Evolutionary conservation across 1,140 invertebrate genomes (phyloP), one percentile per base, ranked within the genome.

Genomic region (Monochamus saltuarius): DNA sequence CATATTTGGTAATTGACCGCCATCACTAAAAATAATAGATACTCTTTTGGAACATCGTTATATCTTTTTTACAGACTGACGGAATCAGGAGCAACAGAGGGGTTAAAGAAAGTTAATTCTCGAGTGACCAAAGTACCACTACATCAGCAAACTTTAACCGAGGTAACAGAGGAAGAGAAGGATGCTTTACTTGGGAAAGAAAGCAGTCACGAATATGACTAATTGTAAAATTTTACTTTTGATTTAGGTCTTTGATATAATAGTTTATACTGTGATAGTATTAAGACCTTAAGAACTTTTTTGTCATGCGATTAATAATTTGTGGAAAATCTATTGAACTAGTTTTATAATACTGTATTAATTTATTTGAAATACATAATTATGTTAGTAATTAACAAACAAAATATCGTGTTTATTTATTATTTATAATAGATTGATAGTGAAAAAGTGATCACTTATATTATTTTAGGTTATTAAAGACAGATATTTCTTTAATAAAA

Each of bases 181-280:
- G 84, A 87, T 51, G 82, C 78, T 70, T 73, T 89, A 14, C 78
- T 89, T 49, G 80, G 80, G 72, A 81, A 83, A 14, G 87, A 89
- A 73, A 85, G 84, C 49, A 88, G 86, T 69, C 86, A 88, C 75
- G 87, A 89, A 60, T 88, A 88, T 66, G 86, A 89, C 76, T 89
- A 81, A 66, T 50, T 14, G 10, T 36, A 8, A 22, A 11, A 39
- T 49, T 37, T 35, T 7, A 37, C 10, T 14, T 8, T n/a, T 4
- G 19, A 4, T 4, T 22, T 49, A 19, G 16, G 13, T 2, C 11
- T n/a, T 19, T 11, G 16, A 7, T 35, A 36, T 52, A 13, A 13
- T 14, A 6, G 13, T 37, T 34, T 36, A 50, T 51, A 39, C 47
- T 59, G 56, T 59, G 56, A 59, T 59, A 59, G 50, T 11, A 50